Base-by-base conservation (phyloP, 92 coral and sea anemone genomes). In the Porites rus region DNA sequence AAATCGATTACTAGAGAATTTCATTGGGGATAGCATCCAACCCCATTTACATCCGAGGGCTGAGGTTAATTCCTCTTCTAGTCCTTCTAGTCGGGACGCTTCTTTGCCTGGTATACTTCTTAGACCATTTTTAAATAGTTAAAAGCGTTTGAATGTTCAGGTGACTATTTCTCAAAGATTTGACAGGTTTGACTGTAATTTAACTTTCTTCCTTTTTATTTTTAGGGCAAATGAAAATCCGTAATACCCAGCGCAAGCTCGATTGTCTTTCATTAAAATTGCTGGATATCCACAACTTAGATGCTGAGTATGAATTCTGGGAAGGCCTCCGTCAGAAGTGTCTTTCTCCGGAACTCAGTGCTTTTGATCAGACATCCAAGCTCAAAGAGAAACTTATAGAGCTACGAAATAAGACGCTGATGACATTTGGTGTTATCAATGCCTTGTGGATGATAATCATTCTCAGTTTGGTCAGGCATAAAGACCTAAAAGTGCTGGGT, bases 361-460 rank as follows among this genome's bases (percentile, higher is more conserved):
- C 91, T 53, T 89, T 93, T 38, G 91, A 76, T 28, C 91, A 90
- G 22, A 73, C 88, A 5, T 86, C 93, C 61, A 62, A 83, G 28
- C 81, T 86, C 12, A 84, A 77, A 22, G 83, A 76, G 72, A 76
- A 81, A 22, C 81, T 85, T 65, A 77, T 83, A 18, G 86, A 89
- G 69, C 88, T 93, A 10, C 77, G 89, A 58, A 93, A 88, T 83
- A 88, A 87, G 50, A 63, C 96, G 0, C 69, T 93, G 2, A 12
- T 91, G 56, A 79, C 74, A 1, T 93, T 93, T 51, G 85, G 92
- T n/a, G 86, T 91, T 59, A 89, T 77, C 22, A 93, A 93, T 74
- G 79, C 83, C 1, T 70, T 93, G 22, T 93, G 96, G 96, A 82
- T 91, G 77, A 86, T 91, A 43, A 90, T 88, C 31, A 52, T 90